Base-by-base conservation (phyloP, 2,888 invertebrate genomes). In the Perizoma affinitatum region DNA sequence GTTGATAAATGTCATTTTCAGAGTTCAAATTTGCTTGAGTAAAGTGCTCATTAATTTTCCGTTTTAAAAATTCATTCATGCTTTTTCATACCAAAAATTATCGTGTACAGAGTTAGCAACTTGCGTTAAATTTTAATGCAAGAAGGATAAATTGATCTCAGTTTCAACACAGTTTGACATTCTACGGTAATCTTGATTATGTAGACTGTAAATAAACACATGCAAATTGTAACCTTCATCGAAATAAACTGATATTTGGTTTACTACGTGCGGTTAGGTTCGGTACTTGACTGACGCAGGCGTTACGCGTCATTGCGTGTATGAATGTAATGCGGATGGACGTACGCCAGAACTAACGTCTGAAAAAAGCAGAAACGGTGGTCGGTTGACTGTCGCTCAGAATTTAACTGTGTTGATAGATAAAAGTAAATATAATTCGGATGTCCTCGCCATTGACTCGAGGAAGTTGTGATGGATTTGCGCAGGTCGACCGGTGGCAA, bases 401-500 rank as follows among this genome's bases (percentile, higher is more conserved):
- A 81, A 79, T 81, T 77, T 76, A 71, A 68, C 74, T 72, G 73
- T 75, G 80, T 59, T 83, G 85, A 87, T 80, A 78, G 86, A 87
- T 82, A 81, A 66, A 80, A 68, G 73, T 88, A 88, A 83, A 87
- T 84, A 79, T 89, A 90, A 84, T 22, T 72, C 71, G 67, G 50
- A 78, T 80, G 90, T 85, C 92, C 92, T 91, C 90, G 91, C 88
- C 90, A 91, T 91, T 92, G 91, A 92, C 90, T 89, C 80, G 81
- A 80, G 80, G 88, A 86, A 86, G 84, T 79, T 74, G 80, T 84
- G 86, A 87, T 88, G 82, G 85, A 87, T 88, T 82, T 84, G 86
- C 84, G 80, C 86, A 80, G 82, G 84, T 84, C 85, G 83, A 77
- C 73, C 72, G 76, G 79, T 79, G 76, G 79, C 80, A 65, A 84